Conservation (phyloP, 2,113 vertebrate species). For the Cyphomyrus plagiostoma region DNA sequence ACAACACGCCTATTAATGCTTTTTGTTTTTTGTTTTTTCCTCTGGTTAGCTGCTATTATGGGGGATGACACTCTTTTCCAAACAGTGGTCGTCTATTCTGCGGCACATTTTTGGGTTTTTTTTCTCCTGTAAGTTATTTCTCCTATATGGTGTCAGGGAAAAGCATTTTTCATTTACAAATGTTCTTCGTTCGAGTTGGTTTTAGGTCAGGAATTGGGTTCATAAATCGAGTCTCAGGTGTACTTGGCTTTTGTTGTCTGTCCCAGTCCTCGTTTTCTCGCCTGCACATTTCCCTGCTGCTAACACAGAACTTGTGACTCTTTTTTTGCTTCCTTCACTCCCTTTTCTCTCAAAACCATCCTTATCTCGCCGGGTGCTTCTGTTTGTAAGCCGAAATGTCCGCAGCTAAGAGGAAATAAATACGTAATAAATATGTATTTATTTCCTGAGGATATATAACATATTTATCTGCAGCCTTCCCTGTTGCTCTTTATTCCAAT, state of each 20-base stretch:
- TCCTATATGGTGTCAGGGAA: neutral
- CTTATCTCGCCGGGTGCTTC: neutral
- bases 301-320: neutral
- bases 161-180: neutral
- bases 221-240: neutral
- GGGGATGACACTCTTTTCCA: neutral
- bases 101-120: neutral
- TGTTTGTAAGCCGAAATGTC: neutral
- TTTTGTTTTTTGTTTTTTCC: neutral
- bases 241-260: neutral
- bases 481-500: neutral
- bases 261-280: neutral
- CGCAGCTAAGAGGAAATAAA: neutral
- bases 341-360: neutral
- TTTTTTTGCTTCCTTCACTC: neutral
- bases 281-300: neutral
- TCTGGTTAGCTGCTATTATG: neutral
- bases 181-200: neutral
- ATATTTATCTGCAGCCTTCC: neutral
- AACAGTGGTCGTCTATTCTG: neutral
- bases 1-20: neutral
- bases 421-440: neutral
- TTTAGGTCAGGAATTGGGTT: constrained; percentile 11
- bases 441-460: neutral
- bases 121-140: neutral